phyloP scores from a whole-genome alignment of 2,888 invertebrate genomes.

The Andrena camellia region DNA sequence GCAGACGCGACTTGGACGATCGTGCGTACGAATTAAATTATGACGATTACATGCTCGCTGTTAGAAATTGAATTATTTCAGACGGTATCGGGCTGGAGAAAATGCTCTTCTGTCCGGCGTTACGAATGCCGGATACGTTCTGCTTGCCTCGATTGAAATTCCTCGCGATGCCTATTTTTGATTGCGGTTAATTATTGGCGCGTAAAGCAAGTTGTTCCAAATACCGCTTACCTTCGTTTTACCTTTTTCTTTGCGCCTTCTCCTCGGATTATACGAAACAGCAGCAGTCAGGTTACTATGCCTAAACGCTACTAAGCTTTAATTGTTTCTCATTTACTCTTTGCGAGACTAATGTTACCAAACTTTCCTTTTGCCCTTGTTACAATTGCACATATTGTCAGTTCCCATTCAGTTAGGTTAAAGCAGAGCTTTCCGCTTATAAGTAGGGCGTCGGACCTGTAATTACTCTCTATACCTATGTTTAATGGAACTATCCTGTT shows the following conservation, averaged over 20 bases:
- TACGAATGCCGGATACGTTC: constrained; percentile 53
- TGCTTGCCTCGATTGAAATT: constrained; percentile 50
- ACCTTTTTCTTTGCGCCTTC: constrained; percentile 18
- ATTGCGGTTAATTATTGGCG: constrained; percentile 62
- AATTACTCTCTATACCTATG: too few relatives aligned
- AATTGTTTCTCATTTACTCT: too few relatives aligned
- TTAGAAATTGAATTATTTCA: constrained; percentile 2
- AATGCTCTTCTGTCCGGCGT: constrained; percentile 25
- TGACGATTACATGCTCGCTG: not conserved
- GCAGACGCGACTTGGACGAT: not conserved
- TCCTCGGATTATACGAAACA: constrained; percentile 4
- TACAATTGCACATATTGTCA: too few relatives aligned
- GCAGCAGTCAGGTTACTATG: not conserved
- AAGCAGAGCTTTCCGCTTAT: not conserved
- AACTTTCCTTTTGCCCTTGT: too few relatives aligned
- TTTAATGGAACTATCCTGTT: too few relatives aligned
- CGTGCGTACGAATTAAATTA: not conserved
- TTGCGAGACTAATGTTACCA: too few relatives aligned
- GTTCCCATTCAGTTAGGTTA: not conserved
- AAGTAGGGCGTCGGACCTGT: too few relatives aligned
- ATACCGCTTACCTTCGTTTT: constrained; percentile 42
- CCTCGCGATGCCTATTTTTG: constrained; percentile 56
- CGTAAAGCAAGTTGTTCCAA: constrained; percentile 50
- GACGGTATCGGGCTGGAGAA: not conserved
- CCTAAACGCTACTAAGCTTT: too few relatives aligned